Base-by-base conservation (phyloP, 1,140 invertebrate species). In the Aphelinus certus region DNA sequence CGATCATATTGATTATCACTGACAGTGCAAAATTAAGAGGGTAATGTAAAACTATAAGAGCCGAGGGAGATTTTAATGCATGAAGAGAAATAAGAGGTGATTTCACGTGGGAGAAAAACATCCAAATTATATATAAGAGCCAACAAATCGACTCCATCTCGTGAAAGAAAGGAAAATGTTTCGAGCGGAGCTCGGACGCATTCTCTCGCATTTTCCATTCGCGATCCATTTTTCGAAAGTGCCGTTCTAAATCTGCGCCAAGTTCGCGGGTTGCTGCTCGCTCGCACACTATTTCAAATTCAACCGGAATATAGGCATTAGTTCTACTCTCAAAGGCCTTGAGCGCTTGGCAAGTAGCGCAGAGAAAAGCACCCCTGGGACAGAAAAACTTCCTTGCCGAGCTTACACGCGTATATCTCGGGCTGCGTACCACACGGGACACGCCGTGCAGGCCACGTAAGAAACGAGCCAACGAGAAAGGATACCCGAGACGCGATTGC, bases 311-410 rank as follows among this genome's bases (percentile, higher is more conserved):
- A 75, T 69, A 64, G 67, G 66, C 73, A 75, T 75, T 75, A 69
- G 73, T 75, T 75, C 66, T 75, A 75, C 69, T 75, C 73, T 69
- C 72, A 62, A 68, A 74, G 72, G 72, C 26, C 65, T 63, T 58
- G 57, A 68, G 58, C 68, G 58, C 65, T 47, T 74, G 45, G 4
- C 64, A 68, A 74, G 65, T 68, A 64, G 49, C 7, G n/a, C 7
- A 47, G 43, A 67, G 58, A 69, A 74, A 66, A 66, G 53, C 60
- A 69, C 73, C 46, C 66, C 9, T 63, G 66, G 66, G 73, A 69
- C 56, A 64, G 66, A 75, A 75, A 69, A 75, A 75, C 66, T 75
- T 75, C 67, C 71, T 61, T 60, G 47, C 64, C n/a, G 10, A 53
- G 26, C 62, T 58, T 63, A 58, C 45, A 43, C 49, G 58, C 71